phyloP scores from a whole-genome alignment of 2,888 invertebrate species.

The Leptothorax acervorum region DNA sequence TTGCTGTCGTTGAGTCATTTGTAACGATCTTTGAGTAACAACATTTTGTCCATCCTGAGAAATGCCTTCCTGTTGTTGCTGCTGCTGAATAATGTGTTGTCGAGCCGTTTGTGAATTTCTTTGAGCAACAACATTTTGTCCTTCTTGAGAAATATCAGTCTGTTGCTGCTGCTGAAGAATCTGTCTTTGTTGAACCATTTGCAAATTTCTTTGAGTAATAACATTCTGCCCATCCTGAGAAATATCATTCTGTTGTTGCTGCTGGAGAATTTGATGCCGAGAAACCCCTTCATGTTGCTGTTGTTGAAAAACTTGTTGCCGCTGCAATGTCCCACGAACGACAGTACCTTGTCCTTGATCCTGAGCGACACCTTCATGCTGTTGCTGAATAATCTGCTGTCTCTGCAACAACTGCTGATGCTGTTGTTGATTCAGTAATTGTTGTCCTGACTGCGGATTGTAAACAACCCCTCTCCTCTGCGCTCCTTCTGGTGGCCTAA shows the following conservation, averaged over 20 bases:
- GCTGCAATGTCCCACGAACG: slow-evolving; percentile 73
- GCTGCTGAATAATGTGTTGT: slow-evolving; percentile 73
- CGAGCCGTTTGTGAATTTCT: slow-evolving; percentile 68
- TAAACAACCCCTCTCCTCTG: slow-evolving; percentile 83
- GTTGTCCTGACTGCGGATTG: slow-evolving; percentile 81
- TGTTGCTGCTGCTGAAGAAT: slow-evolving; percentile 85
- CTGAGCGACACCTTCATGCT: slow-evolving; percentile 79
- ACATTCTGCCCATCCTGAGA: slow-evolving; percentile 75
- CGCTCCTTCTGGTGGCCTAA: slow-evolving; percentile 84
- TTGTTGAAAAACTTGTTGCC: slow-evolving; percentile 64
- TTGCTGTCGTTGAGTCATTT: slow-evolving; percentile 83
- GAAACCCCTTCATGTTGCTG: slow-evolving; percentile 19
- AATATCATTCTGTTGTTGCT: slow-evolving; percentile 81
- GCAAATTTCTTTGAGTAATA: slow-evolving; percentile 74
- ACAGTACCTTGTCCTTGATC: slow-evolving; percentile 71
- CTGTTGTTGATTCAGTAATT: slow-evolving; percentile 81
- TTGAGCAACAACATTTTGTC: slow-evolving; percentile 75
- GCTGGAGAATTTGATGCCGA: slow-evolving; percentile 71
- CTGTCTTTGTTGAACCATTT: slow-evolving; percentile 78
- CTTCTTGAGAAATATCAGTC: slow-evolving; percentile 78
- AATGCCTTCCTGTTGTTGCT: slow-evolving; percentile 84
- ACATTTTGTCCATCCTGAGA: slow-evolving; percentile 43
- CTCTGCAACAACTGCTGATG: slow-evolving; percentile 86
- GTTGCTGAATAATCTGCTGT: slow-evolving; percentile 86
- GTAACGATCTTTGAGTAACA: slow-evolving; percentile 83